Base-by-base conservation (phyloP, 2,113 vertebrate genomes). In the Arenaria interpres region DNA sequence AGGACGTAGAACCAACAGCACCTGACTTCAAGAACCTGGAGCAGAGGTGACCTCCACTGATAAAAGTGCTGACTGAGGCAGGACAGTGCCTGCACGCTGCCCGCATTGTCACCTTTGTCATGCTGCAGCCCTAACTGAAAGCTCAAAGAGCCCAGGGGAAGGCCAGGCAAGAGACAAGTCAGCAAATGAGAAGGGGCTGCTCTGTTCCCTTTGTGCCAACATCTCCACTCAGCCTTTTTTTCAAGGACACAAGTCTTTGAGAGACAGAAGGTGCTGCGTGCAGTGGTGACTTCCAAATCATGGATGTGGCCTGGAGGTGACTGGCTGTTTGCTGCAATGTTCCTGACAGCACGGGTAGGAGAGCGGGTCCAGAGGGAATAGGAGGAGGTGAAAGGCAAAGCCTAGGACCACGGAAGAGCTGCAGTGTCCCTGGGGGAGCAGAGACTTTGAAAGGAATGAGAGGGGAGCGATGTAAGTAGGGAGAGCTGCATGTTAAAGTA, bases 41-140 rank as follows among this genome's bases (percentile, higher is more conserved):
- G 79, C 68, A 77, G 93, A 90, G 96, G 93, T 96, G 95, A 93
- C 94, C 83, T 93, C 83, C 0, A 5, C 37, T 33, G 68, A 25
- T 17, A 7, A 3, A 95, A 97, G 80, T 81, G 96, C 95, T 97
- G 96, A 97, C 41, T 3, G 93, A 95, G 76, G 91, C 95, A 90
- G 80, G 60, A 12, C 45, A 1, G 19, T 62, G 92, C 41, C 90
- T 74, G 69, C 75, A 18, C 2, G 69, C 93, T 72, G 75, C 80
- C 80, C 4, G 67, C 79, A 3, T 76, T 80, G 94, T 90, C 93
- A 92, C 96, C 95, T 93, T 35, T 94, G 85, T 91, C 74, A 46
- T 15, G 32, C 84, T 51, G 85, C 7, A 25, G 75, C 78, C 94
- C 90, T 23, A 39, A 7, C 71, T 20, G 14, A 78, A 41, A 69